Conservation (phyloP, 2,113 vertebrate genomes). For the Myotis davidii region DNA sequence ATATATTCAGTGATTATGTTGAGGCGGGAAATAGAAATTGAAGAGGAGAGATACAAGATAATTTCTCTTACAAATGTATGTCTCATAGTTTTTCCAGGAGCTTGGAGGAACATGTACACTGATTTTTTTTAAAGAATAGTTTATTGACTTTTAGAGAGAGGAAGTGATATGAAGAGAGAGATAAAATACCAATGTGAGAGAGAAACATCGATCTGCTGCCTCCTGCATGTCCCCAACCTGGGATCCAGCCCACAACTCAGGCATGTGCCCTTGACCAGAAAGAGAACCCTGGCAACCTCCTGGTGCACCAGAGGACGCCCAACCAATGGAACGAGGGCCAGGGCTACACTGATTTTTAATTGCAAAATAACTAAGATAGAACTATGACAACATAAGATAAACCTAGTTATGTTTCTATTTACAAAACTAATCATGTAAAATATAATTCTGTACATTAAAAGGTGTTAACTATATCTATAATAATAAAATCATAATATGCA, state of each 20-base stretch:
- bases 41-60: neutral
- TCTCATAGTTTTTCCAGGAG: neutral
- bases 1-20: conserved; percentile 11
- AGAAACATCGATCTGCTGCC: neutral
- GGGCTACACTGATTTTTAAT: neutral
- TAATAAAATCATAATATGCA: too few species aligned
- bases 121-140: neutral
- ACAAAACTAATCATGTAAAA: neutral
- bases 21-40: neutral
- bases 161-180: neutral
- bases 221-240: neutral
- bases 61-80: neutral
- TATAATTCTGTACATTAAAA: neutral
- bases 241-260: neutral
- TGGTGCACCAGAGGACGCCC: neutral
- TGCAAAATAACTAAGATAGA: conserved; percentile 35
- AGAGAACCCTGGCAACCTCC: neutral
- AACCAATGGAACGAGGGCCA: neutral
- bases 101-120: neutral
- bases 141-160: neutral
- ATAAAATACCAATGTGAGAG: neutral
- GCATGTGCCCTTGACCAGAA: neutral
- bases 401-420: neutral
- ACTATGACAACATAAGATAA: neutral
- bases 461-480: neutral